Percentiles rank a stretch among this genome's conserved stretches.
These are phyloP conservation scores for Poecilia gillii DNA, from an alignment of 2,797 vertebrate species.

Conservation along the genomic window DNA sequence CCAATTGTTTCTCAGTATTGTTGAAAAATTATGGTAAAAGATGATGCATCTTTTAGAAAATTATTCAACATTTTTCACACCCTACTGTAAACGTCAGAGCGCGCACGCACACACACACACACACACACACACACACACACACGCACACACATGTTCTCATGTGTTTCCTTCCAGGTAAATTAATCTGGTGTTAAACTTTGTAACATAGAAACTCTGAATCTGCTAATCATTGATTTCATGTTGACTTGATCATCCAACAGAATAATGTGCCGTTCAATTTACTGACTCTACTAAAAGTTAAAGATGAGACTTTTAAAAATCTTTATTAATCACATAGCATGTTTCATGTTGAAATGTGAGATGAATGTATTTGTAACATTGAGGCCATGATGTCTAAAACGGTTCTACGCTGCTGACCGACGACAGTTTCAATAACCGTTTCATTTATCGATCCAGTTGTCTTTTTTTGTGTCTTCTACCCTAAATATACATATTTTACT, in stretches of 20 bases:
- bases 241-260: background rate
- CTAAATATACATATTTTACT: background rate
- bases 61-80: background rate
- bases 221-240: background rate
- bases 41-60: background rate
- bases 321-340: background rate
- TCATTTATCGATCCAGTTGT: background rate
- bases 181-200: background rate
- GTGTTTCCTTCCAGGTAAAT: conserved; percentile 1
- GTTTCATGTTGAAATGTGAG: conserved; percentile 1
- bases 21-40: background rate
- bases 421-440: background rate
- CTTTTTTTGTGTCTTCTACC: background rate
- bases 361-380: conserved; percentile 1
- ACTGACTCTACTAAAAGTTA: background rate
- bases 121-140: too few relatives aligned
- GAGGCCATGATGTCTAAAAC: background rate
- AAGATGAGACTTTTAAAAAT: background rate
- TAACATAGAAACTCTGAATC: background rate
- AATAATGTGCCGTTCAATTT: background rate
- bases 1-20: background rate
- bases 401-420: background rate
- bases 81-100: background rate
- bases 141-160: background rate
- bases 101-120: too few relatives aligned